Evolutionary conservation across 2,888 invertebrate species (phyloP).

Genomic region (Erpobdella octoculata): DNA sequence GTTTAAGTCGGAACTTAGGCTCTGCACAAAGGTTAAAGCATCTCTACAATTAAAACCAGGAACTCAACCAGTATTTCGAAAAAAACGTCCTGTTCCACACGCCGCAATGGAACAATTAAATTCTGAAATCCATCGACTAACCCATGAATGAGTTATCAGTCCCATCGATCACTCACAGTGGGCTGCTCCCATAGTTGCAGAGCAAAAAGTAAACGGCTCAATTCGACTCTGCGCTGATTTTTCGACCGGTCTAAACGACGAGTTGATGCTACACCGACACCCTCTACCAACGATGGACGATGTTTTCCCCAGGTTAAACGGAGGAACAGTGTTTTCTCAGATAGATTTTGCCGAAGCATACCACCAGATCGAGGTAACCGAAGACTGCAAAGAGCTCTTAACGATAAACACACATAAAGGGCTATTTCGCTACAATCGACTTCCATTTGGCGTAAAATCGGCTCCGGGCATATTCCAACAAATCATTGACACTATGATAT

Average conservation of each 20-base stretch:
- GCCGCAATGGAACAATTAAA: too few species aligned
- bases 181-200: neutral
- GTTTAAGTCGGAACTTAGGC: too few species aligned
- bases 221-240: slow-evolving; percentile 6
- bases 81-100: too few species aligned
- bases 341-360: neutral
- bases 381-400: neutral
- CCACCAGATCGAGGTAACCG: neutral
- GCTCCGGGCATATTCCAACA: slow-evolving; percentile 15
- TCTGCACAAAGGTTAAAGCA: too few species aligned
- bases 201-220: neutral
- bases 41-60: too few species aligned
- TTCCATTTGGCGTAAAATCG: neutral
- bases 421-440: neutral
- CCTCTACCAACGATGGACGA: slow-evolving; percentile 12
- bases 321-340: neutral
- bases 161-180: too few species aligned
- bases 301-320: neutral
- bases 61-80: too few species aligned
- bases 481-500: neutral
- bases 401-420: neutral
- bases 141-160: too few species aligned
- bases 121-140: too few species aligned
- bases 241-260: slow-evolving; percentile 3
- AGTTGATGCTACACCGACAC: neutral